Percentiles rank a stretch among this genome's conserved stretches.
Evolutionary conservation across 2,888 invertebrate species (phyloP).

Genomic region (Scaptomyza polygonia): DNA sequence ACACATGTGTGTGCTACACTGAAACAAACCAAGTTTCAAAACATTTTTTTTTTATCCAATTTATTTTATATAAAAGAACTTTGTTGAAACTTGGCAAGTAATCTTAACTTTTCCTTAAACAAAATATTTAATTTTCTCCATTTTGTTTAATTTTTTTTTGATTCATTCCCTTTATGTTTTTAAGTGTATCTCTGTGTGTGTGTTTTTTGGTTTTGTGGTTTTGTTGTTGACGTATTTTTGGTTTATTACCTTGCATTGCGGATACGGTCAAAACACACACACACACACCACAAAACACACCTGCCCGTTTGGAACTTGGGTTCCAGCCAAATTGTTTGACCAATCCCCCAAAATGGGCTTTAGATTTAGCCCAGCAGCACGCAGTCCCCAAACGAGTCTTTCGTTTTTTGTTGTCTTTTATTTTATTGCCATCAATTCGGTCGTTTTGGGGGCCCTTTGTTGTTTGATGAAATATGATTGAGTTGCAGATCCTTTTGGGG

Average conservation of each 20-base stretch:
- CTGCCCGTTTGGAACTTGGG: conserved; percentile 32
- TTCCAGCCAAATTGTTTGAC: conserved; percentile 62
- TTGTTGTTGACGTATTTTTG: conserved; percentile 75
- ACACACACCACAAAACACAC: conserved; percentile 20
- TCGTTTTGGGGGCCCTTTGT: conserved; percentile 47
- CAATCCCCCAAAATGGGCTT: conserved; percentile 31
- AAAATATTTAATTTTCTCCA: no score
- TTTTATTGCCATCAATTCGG: conserved; percentile 61
- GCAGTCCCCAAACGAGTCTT: conserved; percentile 20
- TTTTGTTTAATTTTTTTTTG: no score
- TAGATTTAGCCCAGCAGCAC: conserved; percentile 26
- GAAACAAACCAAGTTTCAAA: no score
- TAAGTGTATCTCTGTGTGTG: conserved; percentile 18
- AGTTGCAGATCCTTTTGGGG: conserved; percentile 41
- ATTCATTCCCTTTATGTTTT: no score
- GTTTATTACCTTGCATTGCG: conserved; percentile 79
- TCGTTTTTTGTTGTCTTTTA: conserved; percentile 21
- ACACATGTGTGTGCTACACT: conserved; percentile 35
- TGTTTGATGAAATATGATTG: conserved; percentile 74
- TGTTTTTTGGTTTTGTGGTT: conserved; percentile 60
- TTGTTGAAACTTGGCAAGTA: no score
- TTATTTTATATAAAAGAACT: no score
- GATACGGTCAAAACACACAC: conserved; percentile 46
- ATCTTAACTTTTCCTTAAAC: no score
- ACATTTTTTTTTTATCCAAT: no score